A percentile compares a stretch with the other conserved stretches of the same genome.
phyloP scores from a whole-genome alignment of 1,140 invertebrate genomes.

The Drosophila mayri region DNA sequence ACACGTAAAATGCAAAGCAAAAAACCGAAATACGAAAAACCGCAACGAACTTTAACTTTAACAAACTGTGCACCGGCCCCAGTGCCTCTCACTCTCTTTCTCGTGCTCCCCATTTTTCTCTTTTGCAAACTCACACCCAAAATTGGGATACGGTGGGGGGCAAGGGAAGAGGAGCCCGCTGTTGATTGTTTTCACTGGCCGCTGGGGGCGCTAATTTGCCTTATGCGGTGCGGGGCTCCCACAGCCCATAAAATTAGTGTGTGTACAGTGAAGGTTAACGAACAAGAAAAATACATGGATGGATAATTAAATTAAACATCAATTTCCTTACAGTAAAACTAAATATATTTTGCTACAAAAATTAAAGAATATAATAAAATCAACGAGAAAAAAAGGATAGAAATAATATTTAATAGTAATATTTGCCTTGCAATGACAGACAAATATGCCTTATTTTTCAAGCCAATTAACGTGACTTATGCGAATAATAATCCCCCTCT shows the following conservation, averaged over 20 bases:
- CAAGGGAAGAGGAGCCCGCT: conserved; percentile 27
- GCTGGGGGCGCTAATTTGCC: conserved; percentile 78
- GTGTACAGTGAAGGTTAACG: conserved; percentile 35
- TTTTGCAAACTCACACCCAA: conserved; percentile 16
- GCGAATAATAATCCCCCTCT: conserved; percentile 3
- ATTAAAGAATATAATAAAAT: background rate
- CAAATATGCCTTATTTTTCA: conserved; percentile 21
- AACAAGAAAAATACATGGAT: background rate
- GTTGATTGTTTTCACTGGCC: conserved; percentile 73
- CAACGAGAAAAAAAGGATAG: background rate
- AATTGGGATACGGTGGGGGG: conserved; percentile 7
- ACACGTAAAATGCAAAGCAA: conserved; percentile 52
- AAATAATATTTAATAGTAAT: background rate
- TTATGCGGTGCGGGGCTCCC: conserved; percentile 33
- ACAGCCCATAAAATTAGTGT: conserved; percentile 31
- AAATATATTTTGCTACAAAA: background rate
- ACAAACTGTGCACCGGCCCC: conserved; percentile 20
- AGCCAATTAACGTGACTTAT: conserved; percentile 46
- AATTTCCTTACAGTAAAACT: too few relatives aligned
- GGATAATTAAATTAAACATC: conserved; percentile 8
- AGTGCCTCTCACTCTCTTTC: conserved; percentile 1
- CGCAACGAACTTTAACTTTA: conserved; percentile 42
- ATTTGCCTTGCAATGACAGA: background rate
- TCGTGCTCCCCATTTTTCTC: background rate
- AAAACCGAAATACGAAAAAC: conserved; percentile 31